These are phyloP conservation scores for Lamproptera curius DNA, from an alignment of 2,888 invertebrate species.

Conservation along the genomic window DNA sequence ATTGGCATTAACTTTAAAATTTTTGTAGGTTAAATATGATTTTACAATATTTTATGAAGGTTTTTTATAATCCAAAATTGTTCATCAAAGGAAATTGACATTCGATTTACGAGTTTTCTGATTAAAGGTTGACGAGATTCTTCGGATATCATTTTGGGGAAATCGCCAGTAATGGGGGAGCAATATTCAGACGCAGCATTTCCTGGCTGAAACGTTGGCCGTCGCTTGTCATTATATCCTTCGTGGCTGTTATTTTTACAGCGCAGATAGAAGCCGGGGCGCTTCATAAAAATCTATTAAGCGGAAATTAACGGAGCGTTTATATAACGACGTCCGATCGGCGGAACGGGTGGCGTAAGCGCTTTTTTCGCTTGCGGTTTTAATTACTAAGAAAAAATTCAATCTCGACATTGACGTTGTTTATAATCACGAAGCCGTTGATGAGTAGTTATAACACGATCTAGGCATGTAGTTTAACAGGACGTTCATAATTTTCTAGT, in stretches of 20 bases:
- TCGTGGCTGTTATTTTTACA: conserved; percentile 13
- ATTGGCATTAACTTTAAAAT: too few relatives aligned
- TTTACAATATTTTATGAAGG: too few relatives aligned
- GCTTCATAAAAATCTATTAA: conserved; percentile 22
- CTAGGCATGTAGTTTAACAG: too few relatives aligned
- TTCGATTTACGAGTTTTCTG: too few relatives aligned
- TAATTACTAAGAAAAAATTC: conserved; percentile 6
- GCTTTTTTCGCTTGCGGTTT: conserved; percentile 8
- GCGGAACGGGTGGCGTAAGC: conserved; percentile 1
- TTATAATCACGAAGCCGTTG: too few relatives aligned
- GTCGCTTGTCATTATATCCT: conserved; percentile 8
- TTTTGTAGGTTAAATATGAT: too few relatives aligned
- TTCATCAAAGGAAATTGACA: too few relatives aligned
- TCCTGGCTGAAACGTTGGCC: conserved; percentile 12
- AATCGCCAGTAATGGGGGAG: conserved; percentile 7
- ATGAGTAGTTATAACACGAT: too few relatives aligned
- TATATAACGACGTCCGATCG: conserved; percentile 16
- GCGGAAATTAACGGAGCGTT: conserved; percentile 21
- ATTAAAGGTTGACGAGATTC: too few relatives aligned
- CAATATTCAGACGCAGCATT: conserved; percentile 14
- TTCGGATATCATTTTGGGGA: conserved; percentile 4
- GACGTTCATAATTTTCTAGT: too few relatives aligned
- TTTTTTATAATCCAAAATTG: too few relatives aligned
- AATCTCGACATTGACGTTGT: not conserved
- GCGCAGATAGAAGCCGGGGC: conserved; percentile 13